Evolutionary conservation across 2,797 vertebrate genomes (phyloP).

Genomic region (Semaprochilodus insignis): DNA sequence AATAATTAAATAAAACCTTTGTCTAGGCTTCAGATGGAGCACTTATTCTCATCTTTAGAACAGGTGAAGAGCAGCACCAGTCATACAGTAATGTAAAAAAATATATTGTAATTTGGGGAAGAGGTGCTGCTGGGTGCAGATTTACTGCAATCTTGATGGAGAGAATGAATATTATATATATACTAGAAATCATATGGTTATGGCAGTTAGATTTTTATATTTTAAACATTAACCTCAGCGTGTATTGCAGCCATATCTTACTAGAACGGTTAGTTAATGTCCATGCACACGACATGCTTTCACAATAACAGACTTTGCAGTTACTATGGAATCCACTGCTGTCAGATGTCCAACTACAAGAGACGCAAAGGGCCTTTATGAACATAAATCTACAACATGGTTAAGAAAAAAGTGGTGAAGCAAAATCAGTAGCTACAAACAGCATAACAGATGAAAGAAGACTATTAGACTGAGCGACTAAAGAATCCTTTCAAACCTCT

Average conservation of each 20-base stretch:
- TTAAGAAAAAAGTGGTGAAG: constrained; percentile 4
- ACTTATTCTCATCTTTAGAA: not conserved
- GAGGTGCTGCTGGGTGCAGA: too few species aligned
- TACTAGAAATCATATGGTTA: not conserved
- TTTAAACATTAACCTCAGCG: not conserved
- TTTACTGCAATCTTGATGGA: too few species aligned
- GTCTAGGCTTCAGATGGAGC: not conserved
- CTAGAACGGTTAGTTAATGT: not conserved
- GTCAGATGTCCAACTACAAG: not conserved
- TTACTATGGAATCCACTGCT: not conserved
- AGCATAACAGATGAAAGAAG: constrained; percentile 7
- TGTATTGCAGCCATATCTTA: not conserved
- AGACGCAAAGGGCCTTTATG: not conserved
- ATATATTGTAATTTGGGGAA: too few species aligned
- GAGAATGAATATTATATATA: not conserved
- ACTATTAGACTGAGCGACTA: not conserved
- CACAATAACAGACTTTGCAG: not conserved
- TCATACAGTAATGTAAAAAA: too few species aligned
- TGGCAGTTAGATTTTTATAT: too few species aligned
- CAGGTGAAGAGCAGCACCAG: not conserved
- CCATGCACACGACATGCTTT: not conserved
- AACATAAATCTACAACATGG: constrained; percentile 3
- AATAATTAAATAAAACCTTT: not conserved
- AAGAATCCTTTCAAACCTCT: not conserved
- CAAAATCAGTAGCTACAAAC: not conserved